Evolutionary conservation across 2,888 invertebrate species (phyloP), one percentile per base, ranked within the genome.

Genomic region (Cybosia mesomella): DNA sequence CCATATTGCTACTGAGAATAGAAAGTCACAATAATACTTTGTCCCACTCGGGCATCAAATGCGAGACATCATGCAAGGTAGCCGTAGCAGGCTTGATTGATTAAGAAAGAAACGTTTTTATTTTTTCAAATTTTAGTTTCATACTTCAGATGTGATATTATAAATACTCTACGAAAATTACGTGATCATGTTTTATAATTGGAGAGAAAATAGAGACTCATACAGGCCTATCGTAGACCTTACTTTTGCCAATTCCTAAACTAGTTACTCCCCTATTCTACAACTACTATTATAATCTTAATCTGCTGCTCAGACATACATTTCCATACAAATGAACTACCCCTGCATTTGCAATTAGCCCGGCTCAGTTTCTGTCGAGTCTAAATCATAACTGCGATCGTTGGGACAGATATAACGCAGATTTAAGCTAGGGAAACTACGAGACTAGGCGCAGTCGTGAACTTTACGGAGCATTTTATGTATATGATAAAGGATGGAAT

Each of bases 271-370:
- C 15, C 32, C 18, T 49, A 28, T 53, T 36, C 21, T 28, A 39
- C 43, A 43, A 57, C 21, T 57, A 7, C 21, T 58, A 43, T 49
- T 13, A 11, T 39, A 36, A 63, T 22, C 39, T 60, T 64, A 43
- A 60, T 61, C 64, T 57, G 34, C 57, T 34, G 54, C 55, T 49
- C 39, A 64, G 55, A 57, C 18, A 57, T 60, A 34, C 43, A 68
- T 68, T 68, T 64, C 60, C 68, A 68, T 64, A 60, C n/a, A 68
- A 68, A 68, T 64, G 64, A 68, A 64, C 59, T 49, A n/a, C 61
- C 61, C 55, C 54, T n/a, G 39, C 49, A 36, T 63, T 63, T 28
- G 59, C 59, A 64, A 64, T 64, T 54, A 68, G 63, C 60, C 55
- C 22, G 2, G 21, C 15, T 34, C 34, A 67, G 59, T 58, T 59